These are phyloP conservation scores for Apis laboriosa DNA, from an alignment of 1,140 invertebrate genomes.

Conservation along the genomic window DNA sequence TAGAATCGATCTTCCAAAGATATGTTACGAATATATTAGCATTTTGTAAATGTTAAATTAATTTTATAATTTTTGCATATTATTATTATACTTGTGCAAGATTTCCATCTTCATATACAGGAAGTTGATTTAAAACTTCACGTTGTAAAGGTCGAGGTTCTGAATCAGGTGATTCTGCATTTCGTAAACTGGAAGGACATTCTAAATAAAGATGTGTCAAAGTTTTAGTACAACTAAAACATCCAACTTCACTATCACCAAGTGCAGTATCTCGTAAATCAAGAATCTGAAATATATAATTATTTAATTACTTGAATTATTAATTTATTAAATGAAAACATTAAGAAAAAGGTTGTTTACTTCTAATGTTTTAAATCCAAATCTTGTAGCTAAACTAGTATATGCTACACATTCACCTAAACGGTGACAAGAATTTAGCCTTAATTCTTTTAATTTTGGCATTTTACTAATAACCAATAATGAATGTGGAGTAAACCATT, in stretches of 20 bases:
- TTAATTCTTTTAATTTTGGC: slow-evolving; percentile 82
- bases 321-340: not conserved
- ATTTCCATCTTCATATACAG: slow-evolving; percentile 70
- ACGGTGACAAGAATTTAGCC: slow-evolving; percentile 83
- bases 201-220: slow-evolving; percentile 85
- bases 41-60: not conserved
- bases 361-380: slow-evolving; percentile 86
- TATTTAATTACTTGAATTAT: not conserved
- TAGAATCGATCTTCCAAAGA: too few species aligned
- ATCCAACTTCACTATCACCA: slow-evolving; percentile 86
- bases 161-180: slow-evolving; percentile 56
- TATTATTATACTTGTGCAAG: slow-evolving; percentile 60
- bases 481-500: slow-evolving; percentile 87
- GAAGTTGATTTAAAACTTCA: slow-evolving; percentile 44
- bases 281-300: slow-evolving; percentile 78
- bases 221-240: slow-evolving; percentile 83
- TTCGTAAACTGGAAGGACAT: slow-evolving; percentile 72
- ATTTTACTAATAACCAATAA: slow-evolving; percentile 87
- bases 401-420: slow-evolving; percentile 88
- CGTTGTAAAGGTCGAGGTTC: slow-evolving; percentile 45
- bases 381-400: slow-evolving; percentile 86
- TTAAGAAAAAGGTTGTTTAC: slow-evolving; percentile 71
- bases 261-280: slow-evolving; percentile 85
- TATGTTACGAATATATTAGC: too few species aligned
- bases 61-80: not conserved